These are phyloP conservation scores for Tridacna gigas DNA, from an alignment of 2,888 invertebrate species.

Conservation along the genomic window DNA sequence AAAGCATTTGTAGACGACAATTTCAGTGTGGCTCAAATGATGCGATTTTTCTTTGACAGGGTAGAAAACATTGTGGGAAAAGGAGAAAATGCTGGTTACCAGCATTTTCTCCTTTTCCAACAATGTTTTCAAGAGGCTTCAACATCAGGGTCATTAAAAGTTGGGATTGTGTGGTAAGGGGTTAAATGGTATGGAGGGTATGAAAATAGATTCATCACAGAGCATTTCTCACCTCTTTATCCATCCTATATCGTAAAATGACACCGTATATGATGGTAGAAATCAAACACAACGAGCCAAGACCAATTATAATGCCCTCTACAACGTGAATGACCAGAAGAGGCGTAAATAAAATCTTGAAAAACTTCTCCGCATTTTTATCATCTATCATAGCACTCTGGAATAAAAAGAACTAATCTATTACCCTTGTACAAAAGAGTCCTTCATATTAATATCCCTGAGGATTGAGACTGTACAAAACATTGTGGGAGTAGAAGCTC, in stretches of 20 bases:
- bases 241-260: constrained; percentile 2
- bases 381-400: constrained; percentile 79
- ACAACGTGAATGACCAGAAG: constrained; percentile 61
- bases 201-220: too few species aligned
- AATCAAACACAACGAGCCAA: constrained; percentile 62
- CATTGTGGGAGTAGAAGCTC: too few species aligned
- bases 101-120: neutral
- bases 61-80: neutral
- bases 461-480: too few species aligned
- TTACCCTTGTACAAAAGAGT: too few species aligned
- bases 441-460: too few species aligned
- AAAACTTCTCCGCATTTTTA: constrained; percentile 71
- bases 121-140: neutral
- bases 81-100: neutral
- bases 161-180: neutral
- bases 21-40: too few species aligned
- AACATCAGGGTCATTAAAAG: neutral
- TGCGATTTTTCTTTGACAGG: neutral
- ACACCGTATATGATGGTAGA: constrained; percentile 59
- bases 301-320: constrained; percentile 68
- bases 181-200: neutral
- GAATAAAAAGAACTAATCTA: constrained; percentile 18
- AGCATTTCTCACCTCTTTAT: neutral
- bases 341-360: constrained; percentile 73
- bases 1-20: too few species aligned